These are phyloP conservation scores for Agriopis leucophaearia DNA, from an alignment of 2,888 invertebrate genomes.

Conservation along the genomic window DNA sequence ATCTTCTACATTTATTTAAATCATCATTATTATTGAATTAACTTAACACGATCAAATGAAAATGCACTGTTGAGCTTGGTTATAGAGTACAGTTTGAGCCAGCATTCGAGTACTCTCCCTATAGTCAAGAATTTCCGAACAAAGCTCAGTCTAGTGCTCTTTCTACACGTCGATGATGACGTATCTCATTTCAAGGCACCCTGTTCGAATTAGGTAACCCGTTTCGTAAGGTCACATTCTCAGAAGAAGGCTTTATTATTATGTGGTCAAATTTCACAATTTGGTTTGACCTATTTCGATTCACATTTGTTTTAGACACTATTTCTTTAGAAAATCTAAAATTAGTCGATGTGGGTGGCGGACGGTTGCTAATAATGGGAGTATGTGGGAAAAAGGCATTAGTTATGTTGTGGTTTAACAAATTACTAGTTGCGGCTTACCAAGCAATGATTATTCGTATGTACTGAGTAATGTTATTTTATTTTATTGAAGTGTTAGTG, in stretches of 20 bases:
- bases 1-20: no score
- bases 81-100: background rate
- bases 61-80: background rate
- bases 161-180: constrained; percentile 1
- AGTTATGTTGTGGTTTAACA: constrained; percentile 1
- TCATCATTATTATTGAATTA: no score
- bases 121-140: background rate
- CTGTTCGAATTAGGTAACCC: constrained; percentile 15
- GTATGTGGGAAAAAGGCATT: background rate
- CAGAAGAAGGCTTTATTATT: no score
- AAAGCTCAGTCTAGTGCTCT: background rate
- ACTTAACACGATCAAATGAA: no score
- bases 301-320: background rate
- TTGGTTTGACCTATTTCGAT: background rate
- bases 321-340: background rate
- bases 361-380: background rate
- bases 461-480: background rate
- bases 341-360: constrained; percentile 3
- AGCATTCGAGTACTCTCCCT: background rate
- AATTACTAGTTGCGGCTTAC: background rate
- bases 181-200: constrained; percentile 12
- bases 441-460: background rate
- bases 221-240: constrained; percentile 8
- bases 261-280: constrained; percentile 11
- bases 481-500: no score